These are phyloP conservation scores for Sitta carolinensis DNA, from an alignment of 2,797 vertebrate species.

Conservation along the genomic window DNA sequence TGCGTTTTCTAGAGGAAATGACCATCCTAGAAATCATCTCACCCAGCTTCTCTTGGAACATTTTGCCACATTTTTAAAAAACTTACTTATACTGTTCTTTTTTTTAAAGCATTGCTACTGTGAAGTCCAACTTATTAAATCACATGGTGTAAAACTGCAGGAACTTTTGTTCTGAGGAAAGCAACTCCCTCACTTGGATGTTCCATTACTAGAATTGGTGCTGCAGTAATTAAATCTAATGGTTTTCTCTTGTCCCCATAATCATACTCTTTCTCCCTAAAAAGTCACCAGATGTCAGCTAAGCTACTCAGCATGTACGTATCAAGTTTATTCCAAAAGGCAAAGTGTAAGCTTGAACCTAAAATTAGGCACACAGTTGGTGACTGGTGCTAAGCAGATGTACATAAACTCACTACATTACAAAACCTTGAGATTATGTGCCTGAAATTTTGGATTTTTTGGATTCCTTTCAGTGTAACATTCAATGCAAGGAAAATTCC, in stretches of 20 bases:
- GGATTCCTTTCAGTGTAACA: not conserved
- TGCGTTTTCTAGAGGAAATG: not conserved
- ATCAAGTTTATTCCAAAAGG: not conserved
- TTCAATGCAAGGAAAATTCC: not conserved
- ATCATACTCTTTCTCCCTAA: not conserved
- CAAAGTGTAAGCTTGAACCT: not conserved
- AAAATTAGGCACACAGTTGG: constrained; percentile 23
- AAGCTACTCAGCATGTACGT: not conserved
- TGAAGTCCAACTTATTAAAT: not conserved
- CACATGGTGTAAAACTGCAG: not conserved
- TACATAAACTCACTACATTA: constrained; percentile 54
- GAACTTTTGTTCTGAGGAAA: not conserved
- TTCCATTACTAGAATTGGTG: not conserved
- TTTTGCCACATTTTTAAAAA: not conserved
- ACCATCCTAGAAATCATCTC: not conserved
- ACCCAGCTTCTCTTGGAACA: not conserved
- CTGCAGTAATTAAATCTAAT: not conserved
- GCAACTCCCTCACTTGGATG: not conserved
- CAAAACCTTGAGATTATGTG: constrained; percentile 39
- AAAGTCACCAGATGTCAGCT: not conserved
- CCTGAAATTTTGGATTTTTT: not conserved
- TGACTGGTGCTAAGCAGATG: constrained; percentile 62
- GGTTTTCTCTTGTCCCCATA: not conserved
- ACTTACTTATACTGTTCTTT: not conserved
- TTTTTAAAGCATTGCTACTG: not conserved